These are phyloP conservation scores for Hypanus sabinus DNA, from an alignment of 2,113 vertebrate genomes.

Conservation along the genomic window DNA sequence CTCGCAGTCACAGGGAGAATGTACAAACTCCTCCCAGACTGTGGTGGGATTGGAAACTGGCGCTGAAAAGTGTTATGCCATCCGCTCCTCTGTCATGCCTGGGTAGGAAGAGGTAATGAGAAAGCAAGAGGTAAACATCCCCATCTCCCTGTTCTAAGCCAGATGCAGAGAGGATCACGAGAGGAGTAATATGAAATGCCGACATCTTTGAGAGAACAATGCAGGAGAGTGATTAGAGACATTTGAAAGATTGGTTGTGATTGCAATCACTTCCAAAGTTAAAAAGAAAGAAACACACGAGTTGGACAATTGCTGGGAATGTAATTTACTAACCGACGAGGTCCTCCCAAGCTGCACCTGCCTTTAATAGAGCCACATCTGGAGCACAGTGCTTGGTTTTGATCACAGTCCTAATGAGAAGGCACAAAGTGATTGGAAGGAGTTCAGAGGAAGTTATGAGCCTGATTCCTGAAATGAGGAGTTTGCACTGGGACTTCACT, in stretches of 20 bases:
- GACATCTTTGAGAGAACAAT: background rate
- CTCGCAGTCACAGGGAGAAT: too few species aligned
- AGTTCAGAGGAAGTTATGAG: background rate
- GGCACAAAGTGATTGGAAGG: background rate
- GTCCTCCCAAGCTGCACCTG: background rate
- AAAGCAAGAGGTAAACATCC: background rate
- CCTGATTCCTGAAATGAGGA: background rate
- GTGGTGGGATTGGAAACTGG: too few species aligned
- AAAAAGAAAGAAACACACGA: too few species aligned
- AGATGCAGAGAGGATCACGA: too few species aligned
- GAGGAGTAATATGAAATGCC: background rate
- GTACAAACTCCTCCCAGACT: too few species aligned
- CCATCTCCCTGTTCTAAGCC: too few species aligned
- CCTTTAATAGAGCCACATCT: background rate
- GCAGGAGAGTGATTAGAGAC: background rate
- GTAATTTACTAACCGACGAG: background rate
- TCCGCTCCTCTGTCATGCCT: background rate
- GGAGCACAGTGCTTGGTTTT: background rate
- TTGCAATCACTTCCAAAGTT: background rate
- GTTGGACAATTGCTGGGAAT: background rate
- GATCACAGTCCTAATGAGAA: background rate
- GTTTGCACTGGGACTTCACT: background rate
- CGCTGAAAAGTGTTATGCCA: too few species aligned
- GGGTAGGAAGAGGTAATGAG: background rate
- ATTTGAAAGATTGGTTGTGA: background rate